Conservation (phyloP, 1,140 invertebrate genomes). For the Dufourea novaeangliae region DNA sequence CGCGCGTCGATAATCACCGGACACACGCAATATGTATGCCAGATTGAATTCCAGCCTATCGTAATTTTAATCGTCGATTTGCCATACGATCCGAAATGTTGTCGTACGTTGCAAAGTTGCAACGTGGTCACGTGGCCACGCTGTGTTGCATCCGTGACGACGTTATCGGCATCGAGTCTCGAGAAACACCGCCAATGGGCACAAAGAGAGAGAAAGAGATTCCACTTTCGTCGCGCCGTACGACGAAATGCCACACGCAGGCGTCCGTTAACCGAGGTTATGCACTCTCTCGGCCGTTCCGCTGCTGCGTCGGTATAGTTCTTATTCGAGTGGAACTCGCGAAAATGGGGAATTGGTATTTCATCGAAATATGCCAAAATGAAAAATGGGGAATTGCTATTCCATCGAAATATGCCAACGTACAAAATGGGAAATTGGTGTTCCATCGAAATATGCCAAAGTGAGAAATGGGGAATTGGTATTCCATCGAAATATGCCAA, state of each 20-base stretch:
- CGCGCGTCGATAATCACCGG: background rate
- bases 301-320: background rate
- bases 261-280: conserved; percentile 61
- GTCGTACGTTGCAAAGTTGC: background rate
- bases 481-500: too few species aligned
- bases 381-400: too few species aligned
- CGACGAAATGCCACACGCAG: conserved; percentile 32
- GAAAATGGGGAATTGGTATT: conserved; percentile 22
- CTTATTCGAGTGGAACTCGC: conserved; percentile 35
- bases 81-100: background rate
- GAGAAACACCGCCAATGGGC: too few species aligned
- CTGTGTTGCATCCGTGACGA: conserved; percentile 12
- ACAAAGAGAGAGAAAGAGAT: too few species aligned
- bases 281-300: conserved; percentile 30
- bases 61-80: background rate
- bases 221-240: conserved; percentile 31
- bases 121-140: conserved; percentile 11
- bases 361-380: too few species aligned
- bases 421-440: too few species aligned
- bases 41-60: too few species aligned
- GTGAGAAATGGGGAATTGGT: too few species aligned
- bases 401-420: too few species aligned
- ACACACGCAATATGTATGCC: background rate
- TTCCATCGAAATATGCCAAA: too few species aligned
- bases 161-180: conserved; percentile 46